These are phyloP conservation scores for Pempheris klunzingeri DNA, from an alignment of 2,797 vertebrate species.

Conservation along the genomic window DNA sequence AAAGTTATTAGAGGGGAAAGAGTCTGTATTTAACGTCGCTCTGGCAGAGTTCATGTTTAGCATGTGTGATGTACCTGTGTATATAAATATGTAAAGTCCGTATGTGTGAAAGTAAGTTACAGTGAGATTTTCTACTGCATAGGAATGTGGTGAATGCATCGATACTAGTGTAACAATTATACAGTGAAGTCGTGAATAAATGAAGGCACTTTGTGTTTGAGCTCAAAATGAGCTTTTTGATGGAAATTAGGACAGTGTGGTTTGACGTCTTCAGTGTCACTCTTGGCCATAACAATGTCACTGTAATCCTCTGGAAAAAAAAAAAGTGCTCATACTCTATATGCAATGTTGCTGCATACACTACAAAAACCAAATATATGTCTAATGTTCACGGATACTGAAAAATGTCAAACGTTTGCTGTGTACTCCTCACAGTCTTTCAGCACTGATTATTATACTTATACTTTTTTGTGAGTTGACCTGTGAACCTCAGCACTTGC, in stretches of 20 bases:
- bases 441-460: constrained; percentile 65
- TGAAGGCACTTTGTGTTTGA: constrained; percentile 76
- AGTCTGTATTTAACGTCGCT: constrained; percentile 57
- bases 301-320: constrained; percentile 36
- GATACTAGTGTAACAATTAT: constrained; percentile 47
- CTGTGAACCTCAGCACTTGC: constrained; percentile 73
- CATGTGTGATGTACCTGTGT: constrained; percentile 69
- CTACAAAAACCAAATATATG: constrained; percentile 66
- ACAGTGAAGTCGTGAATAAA: constrained; percentile 52
- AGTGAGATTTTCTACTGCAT: constrained; percentile 53
- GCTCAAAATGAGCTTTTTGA: constrained; percentile 55
- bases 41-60: constrained; percentile 48
- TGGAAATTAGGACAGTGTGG: constrained; percentile 38
- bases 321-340: constrained; percentile 47
- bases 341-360: constrained; percentile 70
- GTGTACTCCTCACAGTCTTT: constrained; percentile 45
- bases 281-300: constrained; percentile 37
- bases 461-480: constrained; percentile 54
- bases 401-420: constrained; percentile 41
- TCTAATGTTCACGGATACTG: constrained; percentile 51
- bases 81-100: constrained; percentile 64
- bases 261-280: constrained; percentile 31
- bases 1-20: background rate
- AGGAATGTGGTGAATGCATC: constrained; percentile 56
- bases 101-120: constrained; percentile 55